These are phyloP conservation scores for Onychomys arenicola DNA, from an alignment of 2,797 vertebrate species.

Conservation along the genomic window DNA sequence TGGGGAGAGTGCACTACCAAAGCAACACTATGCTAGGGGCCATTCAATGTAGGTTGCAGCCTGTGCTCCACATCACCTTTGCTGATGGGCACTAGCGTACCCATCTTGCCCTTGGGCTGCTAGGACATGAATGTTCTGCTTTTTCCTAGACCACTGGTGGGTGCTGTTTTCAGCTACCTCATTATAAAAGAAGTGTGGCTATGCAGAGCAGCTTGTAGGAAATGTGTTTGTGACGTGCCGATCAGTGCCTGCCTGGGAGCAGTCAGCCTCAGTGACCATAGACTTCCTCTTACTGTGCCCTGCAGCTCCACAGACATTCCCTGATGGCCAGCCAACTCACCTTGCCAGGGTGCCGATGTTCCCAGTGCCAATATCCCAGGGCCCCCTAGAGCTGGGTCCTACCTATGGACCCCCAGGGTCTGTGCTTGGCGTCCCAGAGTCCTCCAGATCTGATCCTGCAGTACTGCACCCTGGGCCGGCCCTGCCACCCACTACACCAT, in stretches of 20 bases:
- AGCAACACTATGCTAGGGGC: background rate
- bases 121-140: rapidly evolving
- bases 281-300: background rate
- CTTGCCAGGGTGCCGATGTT: conserved; percentile 88
- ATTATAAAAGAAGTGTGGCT: rapidly evolving
- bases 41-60: rapidly evolving
- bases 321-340: conserved; percentile 84
- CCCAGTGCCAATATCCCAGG: conserved; percentile 83
- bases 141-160: rapidly evolving
- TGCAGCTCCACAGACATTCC: conserved; percentile 90
- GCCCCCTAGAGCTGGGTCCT: conserved; percentile 80
- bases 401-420: conserved; percentile 82
- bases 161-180: rapidly evolving
- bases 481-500: conserved; percentile 83
- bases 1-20: background rate
- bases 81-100: background rate
- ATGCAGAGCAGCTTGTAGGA: rapidly evolving
- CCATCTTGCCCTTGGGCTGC: background rate
- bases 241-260: background rate
- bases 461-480: conserved; percentile 84
- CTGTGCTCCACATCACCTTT: background rate
- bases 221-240: rapidly evolving
- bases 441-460: conserved; percentile 72
- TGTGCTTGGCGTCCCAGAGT: conserved; percentile 85
- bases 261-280: background rate